Evolutionary conservation across 2,797 vertebrate genomes (phyloP), one percentile per base, ranked within the genome.

Genomic region (Clarias pachynema): DNA sequence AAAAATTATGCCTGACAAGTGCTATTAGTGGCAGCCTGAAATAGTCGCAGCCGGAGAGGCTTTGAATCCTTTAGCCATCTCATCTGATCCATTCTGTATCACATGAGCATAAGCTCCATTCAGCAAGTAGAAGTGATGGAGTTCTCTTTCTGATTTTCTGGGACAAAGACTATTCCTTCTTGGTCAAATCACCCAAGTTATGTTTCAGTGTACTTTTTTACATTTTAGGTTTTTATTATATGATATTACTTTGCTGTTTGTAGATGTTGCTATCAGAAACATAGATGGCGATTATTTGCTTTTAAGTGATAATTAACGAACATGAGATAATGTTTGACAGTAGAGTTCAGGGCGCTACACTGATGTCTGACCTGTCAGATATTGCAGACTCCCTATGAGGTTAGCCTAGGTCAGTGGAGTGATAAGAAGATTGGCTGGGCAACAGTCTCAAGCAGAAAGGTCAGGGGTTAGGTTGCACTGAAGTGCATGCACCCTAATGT

Each of bases 51-150:
- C 81, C 75, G 74, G 73, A 86, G 79, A 85, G 85, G 89, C 90
- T 89, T 89, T 91, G 87, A 90, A 86, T 89, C 84, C 86, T 89
- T 87, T 65, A 83, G 88, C 90, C 79, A 91, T 90, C 88, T 91
- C 91, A 91, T 90, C 91, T 90, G 91, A 74, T 75, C 80, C 49
- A 94, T 95, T 93, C 93, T 83, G 92, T 89, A 89, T 90, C 93
- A 62, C 26, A 65, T 31, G 34, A 70, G 44, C 93, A 91, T 91
- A 91, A 93, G 91, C 91, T 93, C 89, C 90, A 84, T 89, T 88
- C 90, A 91, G 93, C 88, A 78, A 86, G 86, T 40, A 70, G 26
- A 20, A 81, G 44, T 20, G 20, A 66, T 29, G 59, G 70, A 69
- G 31, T 79, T 65, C 66, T 70, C 72, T 22, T 79, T 86, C 63